phyloP scores from a whole-genome alignment of 1,140 invertebrate species.

The Dendroctonus ponderosae region DNA sequence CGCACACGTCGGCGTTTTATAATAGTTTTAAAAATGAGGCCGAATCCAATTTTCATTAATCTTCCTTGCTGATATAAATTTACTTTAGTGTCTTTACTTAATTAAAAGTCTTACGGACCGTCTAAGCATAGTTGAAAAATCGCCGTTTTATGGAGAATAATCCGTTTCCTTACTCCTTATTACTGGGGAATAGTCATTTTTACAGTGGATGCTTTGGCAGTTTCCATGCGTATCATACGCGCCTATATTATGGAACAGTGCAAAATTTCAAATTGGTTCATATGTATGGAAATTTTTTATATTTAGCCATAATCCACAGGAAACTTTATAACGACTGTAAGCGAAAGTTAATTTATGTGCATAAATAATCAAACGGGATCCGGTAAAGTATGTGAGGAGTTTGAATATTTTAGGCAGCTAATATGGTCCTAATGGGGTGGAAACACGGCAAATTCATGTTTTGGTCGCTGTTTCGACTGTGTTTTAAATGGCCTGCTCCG shows the following conservation, averaged over 20 bases:
- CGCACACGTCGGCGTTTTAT: conserved; percentile 31
- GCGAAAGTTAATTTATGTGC: conserved; percentile 23
- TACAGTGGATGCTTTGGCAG: too few species aligned
- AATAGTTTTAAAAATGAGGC: conserved; percentile 34
- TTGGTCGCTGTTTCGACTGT: conserved; percentile 14
- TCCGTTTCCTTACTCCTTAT: too few species aligned
- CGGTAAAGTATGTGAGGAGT: conserved; percentile 23
- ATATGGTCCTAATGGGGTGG: conserved; percentile 32
- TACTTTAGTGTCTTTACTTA: conserved; percentile 34
- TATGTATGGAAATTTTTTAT: not conserved
- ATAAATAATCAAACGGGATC: conserved; percentile 22
- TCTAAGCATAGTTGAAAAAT: conserved; percentile 29
- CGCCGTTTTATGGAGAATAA: conserved; percentile 25
- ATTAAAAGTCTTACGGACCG: conserved; percentile 30
- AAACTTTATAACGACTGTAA: conserved; percentile 17
- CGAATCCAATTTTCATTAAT: conserved; percentile 36
- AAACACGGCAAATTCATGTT: conserved; percentile 31
- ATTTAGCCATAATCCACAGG: not conserved
- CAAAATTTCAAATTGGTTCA: too few species aligned
- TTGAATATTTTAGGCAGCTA: conserved; percentile 29
- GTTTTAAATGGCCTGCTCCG: conserved; percentile 14
- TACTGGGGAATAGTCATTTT: too few species aligned
- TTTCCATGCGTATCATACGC: too few species aligned
- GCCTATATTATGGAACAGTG: too few species aligned
- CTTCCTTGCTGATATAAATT: conserved; percentile 29